These are phyloP conservation scores for Gymnothorax javanicus DNA, from an alignment of 2,797 vertebrate species.

Conservation along the genomic window DNA sequence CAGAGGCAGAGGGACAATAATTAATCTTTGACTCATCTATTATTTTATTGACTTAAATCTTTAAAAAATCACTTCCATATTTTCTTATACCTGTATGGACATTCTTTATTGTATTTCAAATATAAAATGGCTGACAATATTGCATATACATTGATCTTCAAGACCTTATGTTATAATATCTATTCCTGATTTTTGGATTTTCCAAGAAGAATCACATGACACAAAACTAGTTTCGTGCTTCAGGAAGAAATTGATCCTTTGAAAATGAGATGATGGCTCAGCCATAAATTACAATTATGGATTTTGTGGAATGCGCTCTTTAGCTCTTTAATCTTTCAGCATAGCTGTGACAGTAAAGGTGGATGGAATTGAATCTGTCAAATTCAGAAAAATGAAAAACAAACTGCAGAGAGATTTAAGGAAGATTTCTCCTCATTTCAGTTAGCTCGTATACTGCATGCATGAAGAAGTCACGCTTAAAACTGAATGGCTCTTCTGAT, in stretches of 20 bases:
- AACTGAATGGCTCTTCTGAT: slow-evolving; percentile 54
- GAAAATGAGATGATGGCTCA: slow-evolving; percentile 94
- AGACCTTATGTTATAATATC: slow-evolving; percentile 85
- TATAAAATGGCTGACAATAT: slow-evolving; percentile 99
- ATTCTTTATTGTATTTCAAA: slow-evolving; percentile 88
- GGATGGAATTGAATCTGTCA: slow-evolving; percentile 95
- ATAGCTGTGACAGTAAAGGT: slow-evolving; percentile 92
- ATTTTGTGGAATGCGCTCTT: slow-evolving; percentile 96
- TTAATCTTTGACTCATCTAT: slow-evolving; percentile 67
- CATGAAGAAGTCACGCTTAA: slow-evolving; percentile 66
- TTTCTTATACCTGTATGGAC: slow-evolving; percentile 75
- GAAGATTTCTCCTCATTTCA: slow-evolving; percentile 81
- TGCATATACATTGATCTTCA: slow-evolving; percentile 99
- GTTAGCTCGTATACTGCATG: slow-evolving; percentile 64
- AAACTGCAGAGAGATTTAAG: slow-evolving; percentile 84
- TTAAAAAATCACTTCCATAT: slow-evolving; percentile 65
- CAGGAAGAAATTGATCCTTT: slow-evolving; percentile 93
- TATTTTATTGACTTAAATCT: slow-evolving; percentile 67
- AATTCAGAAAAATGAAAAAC: slow-evolving; percentile 93
- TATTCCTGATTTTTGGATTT: slow-evolving; percentile 85
- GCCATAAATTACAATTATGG: slow-evolving; percentile 98
- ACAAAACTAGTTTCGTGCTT: slow-evolving; percentile 89
- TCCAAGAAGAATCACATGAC: slow-evolving; percentile 73
- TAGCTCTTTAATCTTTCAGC: slow-evolving; percentile 98
- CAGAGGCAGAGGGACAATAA: slow-evolving; percentile 70